Evolutionary conservation across 2,113 vertebrate species (phyloP).

Genomic region (Eidolon helvum): DNA sequence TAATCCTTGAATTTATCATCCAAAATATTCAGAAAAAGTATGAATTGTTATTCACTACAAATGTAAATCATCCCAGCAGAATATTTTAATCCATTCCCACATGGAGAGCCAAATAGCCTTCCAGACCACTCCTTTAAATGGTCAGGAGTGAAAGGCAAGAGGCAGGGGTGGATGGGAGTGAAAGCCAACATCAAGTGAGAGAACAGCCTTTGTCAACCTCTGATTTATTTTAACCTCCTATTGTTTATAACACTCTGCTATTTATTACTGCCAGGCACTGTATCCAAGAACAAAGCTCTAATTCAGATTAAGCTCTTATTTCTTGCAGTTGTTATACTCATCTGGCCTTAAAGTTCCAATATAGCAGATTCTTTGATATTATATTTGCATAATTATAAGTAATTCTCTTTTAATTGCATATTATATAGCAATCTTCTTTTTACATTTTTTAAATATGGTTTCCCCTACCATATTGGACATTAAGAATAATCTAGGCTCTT

Average conservation of each 20-base stretch:
- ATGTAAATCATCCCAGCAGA: not conserved
- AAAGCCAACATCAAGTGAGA: conserved; percentile 4
- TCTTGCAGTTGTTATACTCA: not conserved
- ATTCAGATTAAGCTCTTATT: not conserved
- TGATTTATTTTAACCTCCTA: conserved; percentile 51
- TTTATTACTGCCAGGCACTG: conserved; percentile 30
- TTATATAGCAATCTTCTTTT: not conserved
- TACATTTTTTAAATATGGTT: not conserved
- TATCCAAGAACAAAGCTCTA: conserved; percentile 8
- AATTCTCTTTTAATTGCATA: not conserved
- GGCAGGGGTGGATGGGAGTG: not conserved
- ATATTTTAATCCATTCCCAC: conserved; percentile 46
- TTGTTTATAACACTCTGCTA: conserved; percentile 35
- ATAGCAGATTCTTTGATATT: not conserved
- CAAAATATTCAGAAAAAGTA: not conserved
- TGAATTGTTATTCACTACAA: conserved; percentile 20
- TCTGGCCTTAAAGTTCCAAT: not conserved
- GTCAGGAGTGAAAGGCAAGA: not conserved
- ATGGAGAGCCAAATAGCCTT: conserved; percentile 22
- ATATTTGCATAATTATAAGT: not conserved
- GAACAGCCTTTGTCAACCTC: conserved; percentile 3
- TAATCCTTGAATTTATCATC: conserved; percentile 1
- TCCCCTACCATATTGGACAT: not conserved
- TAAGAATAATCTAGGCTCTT: not conserved
- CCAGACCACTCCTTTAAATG: not conserved